phyloP scores from a whole-genome alignment of 2,113 vertebrate species.

The Gadus chalcogrammus region DNA sequence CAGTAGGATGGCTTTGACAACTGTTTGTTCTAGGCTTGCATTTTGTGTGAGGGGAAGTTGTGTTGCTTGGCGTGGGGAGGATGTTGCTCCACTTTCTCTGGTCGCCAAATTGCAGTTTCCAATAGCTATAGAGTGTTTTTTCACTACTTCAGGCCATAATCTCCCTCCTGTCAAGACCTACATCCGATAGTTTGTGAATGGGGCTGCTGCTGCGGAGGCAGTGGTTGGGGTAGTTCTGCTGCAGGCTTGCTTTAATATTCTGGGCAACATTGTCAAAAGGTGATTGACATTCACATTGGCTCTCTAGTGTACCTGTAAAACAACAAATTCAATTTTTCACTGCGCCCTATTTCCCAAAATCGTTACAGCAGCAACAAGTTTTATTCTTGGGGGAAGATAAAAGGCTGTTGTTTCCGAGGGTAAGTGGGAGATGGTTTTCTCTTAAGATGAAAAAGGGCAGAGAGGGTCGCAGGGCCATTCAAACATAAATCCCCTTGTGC shows the following conservation, averaged over 20 bases:
- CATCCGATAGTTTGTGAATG: too few species aligned
- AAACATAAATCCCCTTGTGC: conserved; percentile 6
- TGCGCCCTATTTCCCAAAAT: not conserved
- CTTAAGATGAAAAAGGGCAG: not conserved
- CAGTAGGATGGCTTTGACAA: too few species aligned
- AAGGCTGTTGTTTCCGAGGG: not conserved
- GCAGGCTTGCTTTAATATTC: conserved; percentile 2
- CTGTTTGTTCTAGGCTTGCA: too few species aligned
- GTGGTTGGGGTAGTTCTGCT: conserved; percentile 1
- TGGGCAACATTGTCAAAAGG: conserved; percentile 3
- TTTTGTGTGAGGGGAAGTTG: too few species aligned
- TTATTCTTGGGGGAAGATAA: not conserved
- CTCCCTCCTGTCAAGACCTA: too few species aligned
- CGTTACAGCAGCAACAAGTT: not conserved
- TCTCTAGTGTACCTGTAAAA: conserved; percentile 6
- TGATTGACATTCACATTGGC: conserved; percentile 5
- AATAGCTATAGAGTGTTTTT: not conserved
- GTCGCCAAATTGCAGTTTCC: not conserved
- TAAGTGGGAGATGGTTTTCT: not conserved
- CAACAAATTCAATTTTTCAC: not conserved
- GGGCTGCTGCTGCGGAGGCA: not conserved
- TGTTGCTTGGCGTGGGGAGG: too few species aligned
- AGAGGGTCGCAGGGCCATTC: not conserved
- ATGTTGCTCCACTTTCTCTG: too few species aligned
- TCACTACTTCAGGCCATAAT: too few species aligned